These are phyloP conservation scores for Diadema setosum DNA, from an alignment of 35 echinoderm and acorn worm species.

Conservation along the genomic window DNA sequence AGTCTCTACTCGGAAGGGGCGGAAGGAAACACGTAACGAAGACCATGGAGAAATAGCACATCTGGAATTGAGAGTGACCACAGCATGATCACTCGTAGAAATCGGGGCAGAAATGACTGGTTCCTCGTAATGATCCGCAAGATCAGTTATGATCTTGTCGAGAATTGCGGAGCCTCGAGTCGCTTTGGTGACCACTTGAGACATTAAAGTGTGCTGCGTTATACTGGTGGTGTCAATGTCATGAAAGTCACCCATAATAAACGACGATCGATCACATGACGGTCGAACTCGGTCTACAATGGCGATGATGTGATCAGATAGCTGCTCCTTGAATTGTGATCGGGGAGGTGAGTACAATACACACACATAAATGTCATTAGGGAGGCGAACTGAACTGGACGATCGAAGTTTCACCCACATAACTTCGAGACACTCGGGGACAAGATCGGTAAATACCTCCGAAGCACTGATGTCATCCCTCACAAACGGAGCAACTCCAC, in stretches of 20 bases:
- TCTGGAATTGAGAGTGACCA: neutral
- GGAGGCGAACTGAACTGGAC: no score
- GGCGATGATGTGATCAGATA: neutral
- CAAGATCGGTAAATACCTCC: no score
- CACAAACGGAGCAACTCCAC: no score
- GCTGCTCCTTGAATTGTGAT: neutral
- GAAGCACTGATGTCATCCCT: no score
- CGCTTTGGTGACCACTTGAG: neutral
- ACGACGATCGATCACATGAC: neutral
- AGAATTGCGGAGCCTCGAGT: neutral
- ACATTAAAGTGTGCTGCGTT: neutral
- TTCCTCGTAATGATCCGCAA: neutral
- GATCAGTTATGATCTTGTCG: neutral
- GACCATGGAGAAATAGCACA: neutral
- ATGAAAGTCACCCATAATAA: neutral
- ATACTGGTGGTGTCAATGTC: neutral
- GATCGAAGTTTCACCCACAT: no score
- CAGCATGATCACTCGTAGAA: neutral
- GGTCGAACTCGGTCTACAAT: neutral
- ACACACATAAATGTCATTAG: neutral
- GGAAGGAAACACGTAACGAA: neutral
- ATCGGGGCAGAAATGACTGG: neutral
- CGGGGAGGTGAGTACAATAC: neutral
- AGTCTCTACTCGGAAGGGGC: neutral
- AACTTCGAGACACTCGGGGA: no score